Conservation (phyloP, 2,113 vertebrate genomes). For the Mesembrinibis cayennensis region DNA sequence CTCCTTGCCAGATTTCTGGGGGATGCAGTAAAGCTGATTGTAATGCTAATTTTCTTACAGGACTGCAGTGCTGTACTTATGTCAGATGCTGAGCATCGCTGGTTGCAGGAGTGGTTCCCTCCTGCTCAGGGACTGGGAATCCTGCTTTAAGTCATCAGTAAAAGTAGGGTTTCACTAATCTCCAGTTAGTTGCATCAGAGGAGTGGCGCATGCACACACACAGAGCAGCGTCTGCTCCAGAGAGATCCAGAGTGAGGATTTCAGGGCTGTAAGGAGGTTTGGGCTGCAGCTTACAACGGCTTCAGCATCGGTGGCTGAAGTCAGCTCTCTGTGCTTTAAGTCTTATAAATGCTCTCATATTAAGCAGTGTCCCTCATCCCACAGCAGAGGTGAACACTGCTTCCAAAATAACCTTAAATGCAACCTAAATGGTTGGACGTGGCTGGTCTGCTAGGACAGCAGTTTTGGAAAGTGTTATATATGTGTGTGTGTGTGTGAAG, state of each 20-base stretch:
- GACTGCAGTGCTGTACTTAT: neutral
- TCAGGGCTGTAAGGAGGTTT: neutral
- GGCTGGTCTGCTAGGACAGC: neutral
- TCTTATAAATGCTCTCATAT: neutral
- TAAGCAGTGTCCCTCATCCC: neutral
- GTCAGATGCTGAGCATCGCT: neutral
- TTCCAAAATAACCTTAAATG: neutral
- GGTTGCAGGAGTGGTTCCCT: neutral
- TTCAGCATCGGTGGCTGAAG: neutral
- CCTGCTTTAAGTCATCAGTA: neutral
- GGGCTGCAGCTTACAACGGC: neutral
- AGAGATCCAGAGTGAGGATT: neutral
- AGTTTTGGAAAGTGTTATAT: neutral
- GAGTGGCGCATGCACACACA: neutral
- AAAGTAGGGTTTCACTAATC: neutral
- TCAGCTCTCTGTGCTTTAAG: neutral
- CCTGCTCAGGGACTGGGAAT: neutral
- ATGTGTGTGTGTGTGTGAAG: neutral
- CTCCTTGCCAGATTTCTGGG: neutral
- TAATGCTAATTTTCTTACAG: neutral
- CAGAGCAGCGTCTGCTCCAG: fast-evolving
- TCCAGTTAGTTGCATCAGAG: neutral
- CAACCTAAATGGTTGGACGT: neutral
- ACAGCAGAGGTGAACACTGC: neutral
- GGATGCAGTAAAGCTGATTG: neutral